Conservation (phyloP, 2,113 vertebrate genomes). For the Oxygymnocypris stewartii region DNA sequence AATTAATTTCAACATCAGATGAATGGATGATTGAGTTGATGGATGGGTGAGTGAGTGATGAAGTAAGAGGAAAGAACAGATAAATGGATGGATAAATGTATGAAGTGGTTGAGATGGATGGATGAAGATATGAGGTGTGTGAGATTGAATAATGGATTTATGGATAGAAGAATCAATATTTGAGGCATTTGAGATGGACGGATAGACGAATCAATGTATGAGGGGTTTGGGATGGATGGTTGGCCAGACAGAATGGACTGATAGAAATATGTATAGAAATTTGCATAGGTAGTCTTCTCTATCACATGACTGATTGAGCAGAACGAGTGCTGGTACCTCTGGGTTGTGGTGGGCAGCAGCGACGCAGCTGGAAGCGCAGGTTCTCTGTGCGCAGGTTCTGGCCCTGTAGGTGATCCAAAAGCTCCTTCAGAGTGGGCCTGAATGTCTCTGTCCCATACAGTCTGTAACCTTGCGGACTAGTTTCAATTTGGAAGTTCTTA, state of each 20-base stretch:
- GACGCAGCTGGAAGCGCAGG: constrained; percentile 88
- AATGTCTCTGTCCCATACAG: constrained; percentile 82
- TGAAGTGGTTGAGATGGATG: too few species aligned
- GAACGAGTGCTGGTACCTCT: constrained; percentile 74
- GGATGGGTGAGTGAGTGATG: not conserved
- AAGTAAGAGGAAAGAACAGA: too few species aligned
- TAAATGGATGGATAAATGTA: not conserved
- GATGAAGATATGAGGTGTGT: too few species aligned
- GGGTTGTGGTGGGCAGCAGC: constrained; percentile 93
- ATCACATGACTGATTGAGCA: not conserved
- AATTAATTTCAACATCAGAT: not conserved
- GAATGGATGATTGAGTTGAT: not conserved
- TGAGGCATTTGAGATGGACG: not conserved
- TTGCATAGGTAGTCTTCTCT: not conserved
- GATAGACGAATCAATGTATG: not conserved
- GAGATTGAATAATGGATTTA: too few species aligned
- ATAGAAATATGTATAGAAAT: not conserved
- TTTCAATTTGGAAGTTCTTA: constrained; percentile 97
- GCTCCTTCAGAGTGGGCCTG: constrained; percentile 80
- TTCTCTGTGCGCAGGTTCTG: constrained; percentile 92
- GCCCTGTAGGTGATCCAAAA: constrained; percentile 89
- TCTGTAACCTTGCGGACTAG: constrained; percentile 75
- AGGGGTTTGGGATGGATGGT: not conserved
- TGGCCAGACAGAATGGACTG: not conserved
- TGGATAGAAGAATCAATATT: too few species aligned